A percentile compares a stretch with the other conserved stretches of the same genome.
These are phyloP conservation scores for Drosophila trapezifrons DNA, from an alignment of 1,140 invertebrate species.

Conservation along the genomic window DNA sequence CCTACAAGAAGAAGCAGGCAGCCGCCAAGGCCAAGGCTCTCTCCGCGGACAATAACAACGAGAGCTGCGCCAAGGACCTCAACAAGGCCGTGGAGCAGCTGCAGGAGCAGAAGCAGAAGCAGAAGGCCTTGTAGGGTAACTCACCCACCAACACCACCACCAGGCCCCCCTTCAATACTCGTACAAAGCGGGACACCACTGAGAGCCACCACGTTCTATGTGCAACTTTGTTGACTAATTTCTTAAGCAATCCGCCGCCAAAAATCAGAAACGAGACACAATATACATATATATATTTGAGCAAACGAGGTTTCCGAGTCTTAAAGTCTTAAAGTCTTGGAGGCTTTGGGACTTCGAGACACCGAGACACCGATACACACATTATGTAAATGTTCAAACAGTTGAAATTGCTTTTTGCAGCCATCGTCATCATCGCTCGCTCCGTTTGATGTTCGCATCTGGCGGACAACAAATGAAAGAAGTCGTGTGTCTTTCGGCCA, in stretches of 20 bases:
- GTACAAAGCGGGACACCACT: conserved; percentile 59
- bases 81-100: conserved; percentile 55
- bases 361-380: conserved; percentile 39
- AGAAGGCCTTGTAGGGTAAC: conserved; percentile 67
- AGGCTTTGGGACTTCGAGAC: no score
- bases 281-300: conserved; percentile 51
- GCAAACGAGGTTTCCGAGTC: conserved; percentile 48
- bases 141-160: conserved; percentile 2
- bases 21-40: conserved; percentile 56
- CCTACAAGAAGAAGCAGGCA: conserved; percentile 85
- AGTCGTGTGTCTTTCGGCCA: conserved; percentile 71
- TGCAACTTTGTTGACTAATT: conserved; percentile 83
- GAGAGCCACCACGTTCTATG: conserved; percentile 63
- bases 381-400: conserved; percentile 67
- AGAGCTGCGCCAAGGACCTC: conserved; percentile 72
- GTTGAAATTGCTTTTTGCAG: conserved; percentile 73
- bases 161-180: conserved; percentile 58
- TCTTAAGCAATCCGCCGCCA: conserved; percentile 77
- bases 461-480: conserved; percentile 65
- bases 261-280: conserved; percentile 46
- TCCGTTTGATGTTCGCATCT: conserved; percentile 69
- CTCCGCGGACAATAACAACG: conserved; percentile 71
- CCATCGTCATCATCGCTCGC: conserved; percentile 72
- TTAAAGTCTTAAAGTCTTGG: background rate
- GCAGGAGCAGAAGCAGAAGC: conserved; percentile 40